phyloP scores from a whole-genome alignment of 2,888 invertebrate species.

The Leptothorax acervorum region DNA sequence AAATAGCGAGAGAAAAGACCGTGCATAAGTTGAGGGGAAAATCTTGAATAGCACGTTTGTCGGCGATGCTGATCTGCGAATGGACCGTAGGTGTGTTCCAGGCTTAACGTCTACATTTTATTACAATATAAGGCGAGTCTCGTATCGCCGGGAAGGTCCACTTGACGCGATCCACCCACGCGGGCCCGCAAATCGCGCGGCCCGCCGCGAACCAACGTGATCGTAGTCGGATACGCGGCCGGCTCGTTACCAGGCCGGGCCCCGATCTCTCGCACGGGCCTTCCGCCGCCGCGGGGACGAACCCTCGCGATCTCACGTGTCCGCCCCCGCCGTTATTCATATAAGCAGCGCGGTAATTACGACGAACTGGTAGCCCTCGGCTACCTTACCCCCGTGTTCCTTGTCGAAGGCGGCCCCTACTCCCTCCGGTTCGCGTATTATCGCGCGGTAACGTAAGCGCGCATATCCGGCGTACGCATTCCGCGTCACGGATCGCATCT shows the following conservation, averaged over 20 bases:
- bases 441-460: conserved; percentile 47
- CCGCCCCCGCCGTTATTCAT: conserved; percentile 53
- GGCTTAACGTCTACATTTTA: conserved; percentile 20
- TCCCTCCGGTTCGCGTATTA: conserved; percentile 25
- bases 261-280: conserved; percentile 18
- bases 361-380: conserved; percentile 52
- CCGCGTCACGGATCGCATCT: conserved; percentile 82
- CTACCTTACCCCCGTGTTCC: conserved; percentile 44
- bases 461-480: conserved; percentile 67
- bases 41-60: not conserved
- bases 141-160: conserved; percentile 17
- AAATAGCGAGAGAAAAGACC: not conserved
- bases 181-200: conserved; percentile 16
- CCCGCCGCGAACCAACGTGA: conserved; percentile 24
- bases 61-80: not conserved
- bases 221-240: conserved; percentile 25
- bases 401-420: not conserved
- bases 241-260: conserved; percentile 41
- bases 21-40: not conserved
- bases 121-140: conserved; percentile 22
- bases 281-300: conserved; percentile 49
- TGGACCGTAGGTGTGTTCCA: not conserved
- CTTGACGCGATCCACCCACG: conserved; percentile 52
- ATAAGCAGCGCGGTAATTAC: conserved; percentile 52
- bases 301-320: conserved; percentile 31